Evolutionary conservation across 2,797 vertebrate genomes (phyloP), one percentile per base, ranked within the genome.

Genomic region (Pseudochirops corinnae): DNA sequence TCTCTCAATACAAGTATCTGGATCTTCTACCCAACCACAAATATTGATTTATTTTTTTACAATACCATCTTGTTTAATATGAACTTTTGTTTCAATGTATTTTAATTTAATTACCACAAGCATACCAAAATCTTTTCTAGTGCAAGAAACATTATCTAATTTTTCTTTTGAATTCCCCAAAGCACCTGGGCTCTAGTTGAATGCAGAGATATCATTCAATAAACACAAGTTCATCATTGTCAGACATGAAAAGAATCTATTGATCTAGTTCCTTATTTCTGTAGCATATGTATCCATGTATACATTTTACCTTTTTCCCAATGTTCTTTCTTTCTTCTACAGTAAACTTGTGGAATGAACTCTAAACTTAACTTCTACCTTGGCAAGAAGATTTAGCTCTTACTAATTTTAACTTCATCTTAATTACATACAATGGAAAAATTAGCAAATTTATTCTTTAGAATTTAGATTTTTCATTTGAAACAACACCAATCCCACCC

Each of bases 371-470:
- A 67, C 18, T 67, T 67, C 14, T n/a, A 67, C 13, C 33, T 18
- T 62, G 13, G 31, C 12, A 62, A 31, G 31, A 62, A 33, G 31
- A 62, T 62, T 62, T 62, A 62, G 14, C 16, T 95, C 92, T 92
- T 21, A 1, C 12, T 92, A 91, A 82, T 82, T 94, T 93, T 56
- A 92, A 3, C 94, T 94, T 21, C 52, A 82, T 92, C 11, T 26
- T 93, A 92, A 92, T 93, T 91, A 95, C 91, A 31, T 7, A 91
- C 56, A 92, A 46, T 26, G 1, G 50, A 95, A 93, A 4, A 39
- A 1, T 1, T 16, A 31, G 53, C 16, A 28, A 28, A 3, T 1
- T 58, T 94, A 13, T 5, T 52, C 57, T 90, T 31, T 67, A n/a
- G 33, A 33, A 67, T n/a, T 94, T 46, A n/a, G 57, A 39, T 92